Evolutionary conservation across 2,888 invertebrate genomes (phyloP), one percentile per base, ranked within the genome.

Genomic region (Ochropacha duplaris): DNA sequence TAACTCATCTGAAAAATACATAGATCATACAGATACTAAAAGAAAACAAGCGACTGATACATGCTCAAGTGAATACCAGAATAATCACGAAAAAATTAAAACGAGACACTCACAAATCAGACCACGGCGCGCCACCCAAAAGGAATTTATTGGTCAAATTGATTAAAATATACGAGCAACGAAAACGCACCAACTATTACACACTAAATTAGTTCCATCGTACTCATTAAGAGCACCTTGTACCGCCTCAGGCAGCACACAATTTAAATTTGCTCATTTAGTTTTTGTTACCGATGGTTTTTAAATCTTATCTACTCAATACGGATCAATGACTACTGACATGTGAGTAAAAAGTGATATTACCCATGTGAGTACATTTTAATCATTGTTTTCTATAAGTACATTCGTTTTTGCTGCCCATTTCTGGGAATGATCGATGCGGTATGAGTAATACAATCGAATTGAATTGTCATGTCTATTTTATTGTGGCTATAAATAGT

Each of bases 211-310:
- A 78, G 72, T 68, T 70, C 63, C 65, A 59, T 57, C 58, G 66
- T 60, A 68, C 74, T 79, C 72, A 78, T 81, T 79, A 80, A 63
- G 62, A 68, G 67, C 70, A 71, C 76, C 70, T 51, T 78, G 81
- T 84, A 81, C 71, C 57, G 86, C 86, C 83, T 51, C 65, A 56
- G 78, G 86, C 80, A 62, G 64, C 69, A 68, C 59, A 61, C 55
- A 59, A 65, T 77, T 74, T 74, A 70, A 76, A 79, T 80, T 77
- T 66, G 70, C 71, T 77, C 69, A 75, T 79, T 77, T 76, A 65
- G 69, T 81, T 76, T 83, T 77, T 76, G 65, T 65, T 58, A 54
- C 56, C 50, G 57, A 62, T 24, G 22, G 54, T 56, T 65, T 59
- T 28, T 57, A 60, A 50, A 56, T 64, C 59, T 64, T 56, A 58